These are phyloP conservation scores for Drosophila ogumai DNA, from an alignment of 1,140 invertebrate species.

Conservation along the genomic window DNA sequence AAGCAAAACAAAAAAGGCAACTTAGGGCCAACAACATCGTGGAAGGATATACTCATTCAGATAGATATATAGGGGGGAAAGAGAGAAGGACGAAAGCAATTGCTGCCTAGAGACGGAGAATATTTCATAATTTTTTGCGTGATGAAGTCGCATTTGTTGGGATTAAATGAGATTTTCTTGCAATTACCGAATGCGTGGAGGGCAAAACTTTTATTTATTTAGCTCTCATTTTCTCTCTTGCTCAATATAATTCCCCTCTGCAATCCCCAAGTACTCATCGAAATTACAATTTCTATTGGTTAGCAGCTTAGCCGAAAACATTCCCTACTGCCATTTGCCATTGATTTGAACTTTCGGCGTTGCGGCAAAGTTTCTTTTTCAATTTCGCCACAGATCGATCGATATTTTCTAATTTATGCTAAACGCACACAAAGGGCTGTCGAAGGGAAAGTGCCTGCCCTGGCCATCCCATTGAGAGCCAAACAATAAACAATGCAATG, in stretches of 20 bases:
- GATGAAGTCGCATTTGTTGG: constrained; percentile 80
- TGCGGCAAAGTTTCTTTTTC: constrained; percentile 44
- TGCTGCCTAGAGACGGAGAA: constrained; percentile 60
- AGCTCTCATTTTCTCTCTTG: constrained; percentile 5
- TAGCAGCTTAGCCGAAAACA: constrained; percentile 44
- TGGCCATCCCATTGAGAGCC: constrained; percentile 28
- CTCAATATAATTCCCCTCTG: constrained; percentile 23
- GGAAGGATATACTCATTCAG: constrained; percentile 27
- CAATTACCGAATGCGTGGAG: constrained; percentile 68
- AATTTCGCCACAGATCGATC: constrained; percentile 56
- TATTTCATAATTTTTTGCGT: constrained; percentile 84
- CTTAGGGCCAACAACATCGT: constrained; percentile 28
- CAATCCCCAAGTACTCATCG: constrained; percentile 47
- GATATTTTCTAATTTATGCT: constrained; percentile 73
- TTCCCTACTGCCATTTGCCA: constrained; percentile 18
- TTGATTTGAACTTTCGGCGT: constrained; percentile 40
- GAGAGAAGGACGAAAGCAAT: constrained; percentile 51
- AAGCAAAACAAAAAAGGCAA: constrained; percentile 60
- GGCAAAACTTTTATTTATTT: constrained; percentile 55
- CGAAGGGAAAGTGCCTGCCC: constrained; percentile 34
- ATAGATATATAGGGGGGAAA: neutral
- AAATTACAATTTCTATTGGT: constrained; percentile 51
- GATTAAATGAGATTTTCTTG: constrained; percentile 83
- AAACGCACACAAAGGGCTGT: constrained; percentile 48
- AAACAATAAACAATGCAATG: constrained; percentile 54